Evolutionary conservation across 2,797 vertebrate genomes (phyloP).

Genomic region (Poeciliopsis paucimaculata): DNA sequence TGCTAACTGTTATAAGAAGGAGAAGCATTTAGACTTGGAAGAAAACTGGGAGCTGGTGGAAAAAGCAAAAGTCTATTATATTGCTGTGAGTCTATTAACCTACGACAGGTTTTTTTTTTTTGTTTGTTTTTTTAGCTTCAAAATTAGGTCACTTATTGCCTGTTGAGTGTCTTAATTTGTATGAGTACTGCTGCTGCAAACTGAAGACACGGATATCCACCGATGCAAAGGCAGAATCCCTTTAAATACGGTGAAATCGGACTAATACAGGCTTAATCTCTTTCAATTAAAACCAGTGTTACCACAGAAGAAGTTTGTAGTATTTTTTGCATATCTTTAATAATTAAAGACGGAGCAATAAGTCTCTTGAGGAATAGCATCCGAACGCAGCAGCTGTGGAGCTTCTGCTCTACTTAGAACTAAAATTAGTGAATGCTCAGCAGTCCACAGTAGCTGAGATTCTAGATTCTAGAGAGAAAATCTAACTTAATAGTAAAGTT

Average conservation of each 20-base stretch:
- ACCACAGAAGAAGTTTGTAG: background rate
- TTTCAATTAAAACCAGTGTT: background rate
- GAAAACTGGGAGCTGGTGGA: slow-evolving; percentile 97
- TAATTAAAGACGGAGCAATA: background rate
- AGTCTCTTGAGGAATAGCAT: background rate
- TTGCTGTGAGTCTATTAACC: slow-evolving; percentile 88
- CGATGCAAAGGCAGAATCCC: background rate
- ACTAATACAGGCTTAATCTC: background rate
- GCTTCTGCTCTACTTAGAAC: background rate
- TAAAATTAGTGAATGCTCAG: background rate
- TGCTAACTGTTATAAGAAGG: slow-evolving; percentile 97
- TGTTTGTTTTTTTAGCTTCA: background rate
- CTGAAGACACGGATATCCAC: background rate
- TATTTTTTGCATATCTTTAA: background rate
- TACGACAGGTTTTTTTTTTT: background rate
- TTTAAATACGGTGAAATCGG: background rate
- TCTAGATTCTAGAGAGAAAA: background rate
- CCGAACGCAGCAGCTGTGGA: background rate
- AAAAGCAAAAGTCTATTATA: slow-evolving; percentile 95
- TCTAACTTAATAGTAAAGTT: background rate
- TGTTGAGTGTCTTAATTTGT: background rate
- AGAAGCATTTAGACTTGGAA: slow-evolving; percentile 95
- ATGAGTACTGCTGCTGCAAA: slow-evolving; percentile 1
- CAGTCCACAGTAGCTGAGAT: background rate
- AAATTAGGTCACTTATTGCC: background rate